Evolutionary conservation across 2,113 vertebrate genomes (phyloP).

Genomic region (Xenopus laevis): DNA sequence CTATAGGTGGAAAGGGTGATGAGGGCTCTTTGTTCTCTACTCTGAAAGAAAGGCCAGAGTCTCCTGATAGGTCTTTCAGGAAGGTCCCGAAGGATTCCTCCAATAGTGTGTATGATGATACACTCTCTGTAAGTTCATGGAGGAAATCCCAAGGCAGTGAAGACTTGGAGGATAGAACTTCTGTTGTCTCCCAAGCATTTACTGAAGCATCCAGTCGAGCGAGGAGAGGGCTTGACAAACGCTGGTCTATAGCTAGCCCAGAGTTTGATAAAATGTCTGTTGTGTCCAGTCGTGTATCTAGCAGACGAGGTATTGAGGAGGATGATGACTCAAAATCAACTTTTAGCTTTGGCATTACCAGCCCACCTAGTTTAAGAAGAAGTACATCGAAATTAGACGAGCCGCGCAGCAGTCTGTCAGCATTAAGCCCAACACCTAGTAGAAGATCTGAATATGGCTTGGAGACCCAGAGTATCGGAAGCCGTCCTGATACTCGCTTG

Average conservation of each 20-base stretch:
- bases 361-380: slow-evolving; percentile 62
- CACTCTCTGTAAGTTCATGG: slow-evolving; percentile 56
- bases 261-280: slow-evolving; percentile 74
- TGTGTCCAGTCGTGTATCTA: slow-evolving; percentile 71
- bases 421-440: slow-evolving; percentile 62
- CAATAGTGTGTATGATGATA: slow-evolving; percentile 52
- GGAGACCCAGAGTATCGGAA: slow-evolving; percentile 64
- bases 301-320: slow-evolving; percentile 61
- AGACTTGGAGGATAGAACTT: slow-evolving; percentile 61
- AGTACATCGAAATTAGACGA: slow-evolving; percentile 65
- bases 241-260: slow-evolving; percentile 69
- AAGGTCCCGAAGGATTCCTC: slow-evolving; percentile 56
- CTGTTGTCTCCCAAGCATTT: slow-evolving; percentile 72
- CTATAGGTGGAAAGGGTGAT: slow-evolving; percentile 75
- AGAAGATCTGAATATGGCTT: slow-evolving; percentile 52
- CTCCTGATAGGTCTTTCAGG: slow-evolving; percentile 70
- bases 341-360: slow-evolving; percentile 72
- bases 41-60: slow-evolving; percentile 69
- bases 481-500: slow-evolving; percentile 69
- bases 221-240: slow-evolving; percentile 74
- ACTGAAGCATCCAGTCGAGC: slow-evolving; percentile 68
- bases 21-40: slow-evolving; percentile 78
- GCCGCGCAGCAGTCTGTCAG: slow-evolving; percentile 47
- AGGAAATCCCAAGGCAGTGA: slow-evolving; percentile 54
- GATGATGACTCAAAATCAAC: slow-evolving; percentile 71